phyloP scores from a whole-genome alignment of 2,113 vertebrate genomes.

The Gambusia holbrooki region DNA sequence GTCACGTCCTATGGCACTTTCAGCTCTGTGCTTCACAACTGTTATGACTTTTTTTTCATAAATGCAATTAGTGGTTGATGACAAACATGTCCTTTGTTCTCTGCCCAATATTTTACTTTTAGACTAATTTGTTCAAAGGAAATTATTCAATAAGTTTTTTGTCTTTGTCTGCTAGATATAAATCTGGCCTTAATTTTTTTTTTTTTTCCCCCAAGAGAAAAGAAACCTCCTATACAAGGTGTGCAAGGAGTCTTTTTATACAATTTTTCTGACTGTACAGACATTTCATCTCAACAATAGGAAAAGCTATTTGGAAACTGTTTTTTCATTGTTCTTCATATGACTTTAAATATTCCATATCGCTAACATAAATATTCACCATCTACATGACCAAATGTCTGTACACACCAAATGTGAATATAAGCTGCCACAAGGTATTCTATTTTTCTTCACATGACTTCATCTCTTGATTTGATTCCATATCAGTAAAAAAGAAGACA shows the following conservation, averaged over 20 bases:
- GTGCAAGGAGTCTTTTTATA: too few species aligned
- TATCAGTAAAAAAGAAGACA: neutral
- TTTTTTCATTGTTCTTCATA: neutral
- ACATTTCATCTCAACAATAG: neutral
- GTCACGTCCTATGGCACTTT: too few species aligned
- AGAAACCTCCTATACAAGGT: neutral
- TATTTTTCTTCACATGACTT: neutral
- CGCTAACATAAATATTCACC: neutral
- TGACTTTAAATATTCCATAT: neutral
- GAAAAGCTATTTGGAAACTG: neutral
- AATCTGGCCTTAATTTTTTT: neutral
- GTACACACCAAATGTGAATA: too few species aligned
- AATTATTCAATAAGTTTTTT: too few species aligned
- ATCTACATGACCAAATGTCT: neutral
- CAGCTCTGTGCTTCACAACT: too few species aligned
- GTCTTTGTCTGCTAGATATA: neutral
- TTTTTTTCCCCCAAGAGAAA: too few species aligned
- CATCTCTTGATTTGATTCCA: neutral
- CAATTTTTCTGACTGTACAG: too few species aligned
- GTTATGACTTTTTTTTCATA: too few species aligned
- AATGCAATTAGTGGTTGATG: too few species aligned
- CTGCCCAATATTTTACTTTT: neutral
- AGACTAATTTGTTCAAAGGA: too few species aligned
- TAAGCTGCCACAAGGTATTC: neutral
- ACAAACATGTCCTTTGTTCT: too few species aligned